phyloP scores from a whole-genome alignment of 2,797 vertebrate species.

The Saxicola maurus region DNA sequence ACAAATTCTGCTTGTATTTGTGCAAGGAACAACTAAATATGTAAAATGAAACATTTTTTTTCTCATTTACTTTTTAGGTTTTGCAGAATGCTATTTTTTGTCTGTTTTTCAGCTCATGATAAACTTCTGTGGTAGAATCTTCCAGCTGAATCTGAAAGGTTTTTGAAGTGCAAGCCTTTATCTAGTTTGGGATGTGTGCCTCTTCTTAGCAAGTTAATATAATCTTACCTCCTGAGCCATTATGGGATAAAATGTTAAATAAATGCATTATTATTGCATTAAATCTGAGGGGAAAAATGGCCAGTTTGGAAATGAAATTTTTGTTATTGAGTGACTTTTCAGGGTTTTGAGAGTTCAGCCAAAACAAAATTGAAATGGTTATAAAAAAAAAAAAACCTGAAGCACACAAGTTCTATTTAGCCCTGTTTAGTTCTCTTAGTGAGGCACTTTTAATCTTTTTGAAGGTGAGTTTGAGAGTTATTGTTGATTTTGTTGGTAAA shows the following conservation, averaged over 20 bases:
- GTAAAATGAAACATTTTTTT: background rate
- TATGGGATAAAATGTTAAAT: background rate
- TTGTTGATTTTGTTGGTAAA: background rate
- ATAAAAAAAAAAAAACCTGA: background rate
- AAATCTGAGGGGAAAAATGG: background rate
- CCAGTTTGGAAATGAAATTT: background rate
- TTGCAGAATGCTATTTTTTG: background rate
- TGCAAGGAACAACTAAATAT: background rate
- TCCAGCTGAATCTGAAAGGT: background rate
- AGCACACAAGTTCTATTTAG: background rate
- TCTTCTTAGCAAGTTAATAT: background rate
- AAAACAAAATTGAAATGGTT: background rate
- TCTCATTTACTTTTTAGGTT: background rate
- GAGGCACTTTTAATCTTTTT: background rate
- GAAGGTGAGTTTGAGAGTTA: background rate
- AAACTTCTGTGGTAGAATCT: background rate
- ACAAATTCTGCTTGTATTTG: background rate
- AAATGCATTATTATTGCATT: background rate
- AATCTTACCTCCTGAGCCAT: background rate
- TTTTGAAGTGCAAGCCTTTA: background rate
- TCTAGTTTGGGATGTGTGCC: background rate
- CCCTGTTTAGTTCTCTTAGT: background rate
- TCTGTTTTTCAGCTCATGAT: background rate
- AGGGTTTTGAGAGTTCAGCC: background rate
- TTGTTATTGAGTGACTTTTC: background rate